Conservation (phyloP, 1,140 invertebrate species). For the Drosophila jambulina region DNA sequence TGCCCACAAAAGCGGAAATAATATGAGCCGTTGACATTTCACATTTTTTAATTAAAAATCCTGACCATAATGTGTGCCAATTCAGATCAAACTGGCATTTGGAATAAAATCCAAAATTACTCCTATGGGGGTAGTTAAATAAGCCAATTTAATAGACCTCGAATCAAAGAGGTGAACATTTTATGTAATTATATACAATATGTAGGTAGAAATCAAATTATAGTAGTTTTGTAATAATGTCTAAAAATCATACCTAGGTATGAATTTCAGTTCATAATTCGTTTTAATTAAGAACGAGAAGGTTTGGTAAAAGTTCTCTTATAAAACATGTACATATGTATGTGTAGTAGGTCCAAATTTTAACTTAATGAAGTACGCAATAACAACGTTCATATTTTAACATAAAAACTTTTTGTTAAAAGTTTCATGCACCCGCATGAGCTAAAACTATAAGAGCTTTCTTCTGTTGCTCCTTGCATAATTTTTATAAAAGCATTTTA, state of each 20-base stretch:
- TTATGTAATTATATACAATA: no score
- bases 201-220: no score
- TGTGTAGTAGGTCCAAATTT: background rate
- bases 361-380: background rate
- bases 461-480: conserved; percentile 41
- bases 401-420: conserved; percentile 1
- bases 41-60: conserved; percentile 64
- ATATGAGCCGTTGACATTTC: conserved; percentile 61
- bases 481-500: conserved; percentile 79
- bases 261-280: no score
- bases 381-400: background rate
- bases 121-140: background rate
- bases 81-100: background rate
- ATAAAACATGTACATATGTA: background rate
- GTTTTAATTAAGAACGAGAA: background rate
- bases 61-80: conserved; percentile 34
- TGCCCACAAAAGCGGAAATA: conserved; percentile 8
- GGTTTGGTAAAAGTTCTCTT: background rate
- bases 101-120: background rate
- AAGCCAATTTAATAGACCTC: background rate
- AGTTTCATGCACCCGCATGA: background rate
- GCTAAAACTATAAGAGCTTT: conserved; percentile 31
- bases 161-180: background rate
- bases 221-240: no score
- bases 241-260: no score